phyloP scores from a whole-genome alignment of 2,113 vertebrate genomes.

The Marcusenius ussheri region DNA sequence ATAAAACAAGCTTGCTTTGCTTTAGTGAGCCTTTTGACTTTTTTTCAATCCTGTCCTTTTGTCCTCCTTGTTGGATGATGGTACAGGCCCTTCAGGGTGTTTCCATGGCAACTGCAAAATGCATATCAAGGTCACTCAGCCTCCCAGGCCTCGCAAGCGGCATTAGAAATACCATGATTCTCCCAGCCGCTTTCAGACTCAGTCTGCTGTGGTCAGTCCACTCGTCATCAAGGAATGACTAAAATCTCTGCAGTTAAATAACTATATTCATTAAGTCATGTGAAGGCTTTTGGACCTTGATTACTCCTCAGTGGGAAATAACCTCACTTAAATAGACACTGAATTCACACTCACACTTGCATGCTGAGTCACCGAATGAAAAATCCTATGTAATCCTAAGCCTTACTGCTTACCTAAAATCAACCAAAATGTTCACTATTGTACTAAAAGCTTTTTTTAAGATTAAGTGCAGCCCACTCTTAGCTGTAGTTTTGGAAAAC shows the following conservation, averaged over 20 bases:
- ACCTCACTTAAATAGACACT: neutral
- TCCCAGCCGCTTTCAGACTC: neutral
- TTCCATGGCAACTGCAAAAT: slow-evolving; percentile 74
- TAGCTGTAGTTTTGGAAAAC: neutral
- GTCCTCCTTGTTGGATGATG: slow-evolving; percentile 33
- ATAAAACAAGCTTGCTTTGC: neutral
- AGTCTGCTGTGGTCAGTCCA: neutral
- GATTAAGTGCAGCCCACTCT: neutral
- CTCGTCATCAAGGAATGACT: neutral
- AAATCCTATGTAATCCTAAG: neutral
- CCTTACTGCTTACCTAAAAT: neutral
- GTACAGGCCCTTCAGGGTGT: slow-evolving; percentile 41
- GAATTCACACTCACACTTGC: neutral
- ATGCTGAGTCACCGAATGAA: neutral
- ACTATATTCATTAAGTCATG: neutral
- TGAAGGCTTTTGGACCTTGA: neutral
- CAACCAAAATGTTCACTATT: neutral
- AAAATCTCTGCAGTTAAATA: neutral
- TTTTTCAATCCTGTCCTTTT: slow-evolving; percentile 33
- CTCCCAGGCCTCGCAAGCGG: slow-evolving; percentile 49
- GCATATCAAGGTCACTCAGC: slow-evolving; percentile 72
- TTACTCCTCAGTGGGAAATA: neutral
- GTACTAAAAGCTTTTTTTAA: neutral
- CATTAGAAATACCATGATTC: slow-evolving; percentile 42
- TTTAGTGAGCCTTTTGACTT: slow-evolving; percentile 8